Percentiles rank a stretch among this genome's conserved stretches.
Evolutionary conservation across 1,140 invertebrate genomes (phyloP).

Genomic region (Mizuhopecten yessoensis): DNA sequence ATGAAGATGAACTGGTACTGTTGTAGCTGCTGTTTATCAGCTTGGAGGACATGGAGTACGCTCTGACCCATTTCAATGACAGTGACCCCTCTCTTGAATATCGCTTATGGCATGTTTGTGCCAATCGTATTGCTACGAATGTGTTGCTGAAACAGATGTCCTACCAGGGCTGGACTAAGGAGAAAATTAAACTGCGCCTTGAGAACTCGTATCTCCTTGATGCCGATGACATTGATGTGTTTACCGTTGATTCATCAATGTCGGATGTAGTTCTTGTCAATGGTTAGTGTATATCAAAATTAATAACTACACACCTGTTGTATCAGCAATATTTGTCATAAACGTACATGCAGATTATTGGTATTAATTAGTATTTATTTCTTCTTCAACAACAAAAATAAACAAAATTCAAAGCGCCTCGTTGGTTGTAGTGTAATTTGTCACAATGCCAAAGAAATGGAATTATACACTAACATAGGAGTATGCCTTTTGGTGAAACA

Average conservation of each 20-base stretch:
- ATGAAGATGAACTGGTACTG: constrained; percentile 46
- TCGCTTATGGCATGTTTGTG: constrained; percentile 79
- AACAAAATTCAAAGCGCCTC: no score
- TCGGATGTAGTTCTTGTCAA: constrained; percentile 77
- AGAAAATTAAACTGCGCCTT: constrained; percentile 74
- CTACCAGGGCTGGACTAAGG: constrained; percentile 78
- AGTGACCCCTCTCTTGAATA: constrained; percentile 76
- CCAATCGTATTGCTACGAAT: constrained; percentile 74
- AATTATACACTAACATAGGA: background rate
- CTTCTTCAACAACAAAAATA: no score
- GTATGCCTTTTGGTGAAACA: background rate
- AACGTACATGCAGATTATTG: no score
- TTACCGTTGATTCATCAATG: constrained; percentile 72
- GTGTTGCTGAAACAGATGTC: constrained; percentile 75
- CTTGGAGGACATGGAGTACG: constrained; percentile 73
- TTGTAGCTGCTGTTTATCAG: constrained; percentile 75
- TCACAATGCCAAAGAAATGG: background rate
- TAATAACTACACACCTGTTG: no score
- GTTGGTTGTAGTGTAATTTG: no score
- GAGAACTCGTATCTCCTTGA: constrained; percentile 75
- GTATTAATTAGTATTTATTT: no score
- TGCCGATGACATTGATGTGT: constrained; percentile 57
- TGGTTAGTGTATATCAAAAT: constrained; percentile 69
- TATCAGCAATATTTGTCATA: background rate
- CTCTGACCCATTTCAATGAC: constrained; percentile 68